These are phyloP conservation scores for Melanotaenia boesemani DNA, from an alignment of 2,797 vertebrate species.

Conservation along the genomic window DNA sequence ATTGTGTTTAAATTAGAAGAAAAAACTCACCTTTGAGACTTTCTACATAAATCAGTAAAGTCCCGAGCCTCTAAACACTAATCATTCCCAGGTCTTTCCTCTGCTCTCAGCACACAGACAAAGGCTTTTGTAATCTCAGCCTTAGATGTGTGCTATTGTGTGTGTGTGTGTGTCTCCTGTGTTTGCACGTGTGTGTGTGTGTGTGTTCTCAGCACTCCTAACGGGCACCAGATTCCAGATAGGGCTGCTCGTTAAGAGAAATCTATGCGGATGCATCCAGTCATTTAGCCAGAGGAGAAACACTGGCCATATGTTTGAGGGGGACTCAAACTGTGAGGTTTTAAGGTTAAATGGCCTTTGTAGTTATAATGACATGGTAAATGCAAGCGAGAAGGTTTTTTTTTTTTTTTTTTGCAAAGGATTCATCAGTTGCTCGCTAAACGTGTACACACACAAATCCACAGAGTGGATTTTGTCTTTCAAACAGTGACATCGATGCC, in stretches of 20 bases:
- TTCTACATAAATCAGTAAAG: slow-evolving; percentile 86
- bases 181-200: slow-evolving; percentile 39
- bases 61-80: slow-evolving; percentile 85
- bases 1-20: slow-evolving; percentile 86
- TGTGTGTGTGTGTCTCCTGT: slow-evolving; percentile 46
- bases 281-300: slow-evolving; percentile 83
- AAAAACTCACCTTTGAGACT: slow-evolving; percentile 86
- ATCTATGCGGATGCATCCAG: slow-evolving; percentile 84
- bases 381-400: slow-evolving; percentile 72
- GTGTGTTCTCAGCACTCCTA: slow-evolving; percentile 76
- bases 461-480: slow-evolving; percentile 63
- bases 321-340: slow-evolving; percentile 84
- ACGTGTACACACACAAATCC: slow-evolving; percentile 32
- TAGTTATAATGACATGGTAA: slow-evolving; percentile 85
- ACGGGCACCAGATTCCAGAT: slow-evolving; percentile 86
- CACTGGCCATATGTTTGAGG: slow-evolving; percentile 81
- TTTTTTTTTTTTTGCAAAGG: slow-evolving; percentile 63
- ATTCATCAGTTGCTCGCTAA: slow-evolving; percentile 68
- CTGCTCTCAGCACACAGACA: slow-evolving; percentile 79
- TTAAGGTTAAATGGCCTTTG: slow-evolving; percentile 85
- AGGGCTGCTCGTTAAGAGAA: slow-evolving; percentile 84
- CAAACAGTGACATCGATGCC: slow-evolving; percentile 73
- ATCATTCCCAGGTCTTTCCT: slow-evolving; percentile 84
- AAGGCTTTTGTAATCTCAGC: slow-evolving; percentile 85
- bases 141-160: slow-evolving; percentile 76